Base-by-base conservation (phyloP, 1,140 invertebrate genomes). In the Eciton burchellii region DNA sequence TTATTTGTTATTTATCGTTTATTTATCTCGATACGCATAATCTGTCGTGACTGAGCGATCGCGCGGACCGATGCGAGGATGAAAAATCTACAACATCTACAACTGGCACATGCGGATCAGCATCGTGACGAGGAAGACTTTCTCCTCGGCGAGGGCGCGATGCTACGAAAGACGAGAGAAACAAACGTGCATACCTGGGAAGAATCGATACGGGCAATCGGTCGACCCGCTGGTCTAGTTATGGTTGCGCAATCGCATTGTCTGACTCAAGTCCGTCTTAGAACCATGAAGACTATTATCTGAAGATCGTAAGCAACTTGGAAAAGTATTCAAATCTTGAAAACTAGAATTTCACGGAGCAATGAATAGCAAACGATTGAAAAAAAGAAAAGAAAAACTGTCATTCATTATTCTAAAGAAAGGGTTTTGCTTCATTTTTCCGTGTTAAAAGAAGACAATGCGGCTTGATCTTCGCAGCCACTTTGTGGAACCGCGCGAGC, bases 91-190 rank as follows among this genome's bases (percentile, higher is more conserved):
- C 81, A 84, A 84, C 81, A 81, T 79, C 74, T 71, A 70, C 56
- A 81, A 45, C 57, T 43, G 41, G 49, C 26, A n/a, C 29, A 21
- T 19, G 73, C 74, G 11, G 35, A n/a, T 29, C 56, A 26, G 1
- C 21, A 29, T 87, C 86, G 86, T 87, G 86, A 87, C 85, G 47
- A 87, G 82, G 86, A 87, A 87, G 45, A 86, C 85, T 87, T 87
- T 87, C 85, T 87, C 84, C 81, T 43, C 35, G 43, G 56, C 26
- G 62, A 35, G 54, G 56, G 41, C 49, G 62, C 71, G 29, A 54
- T 56, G 54, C 9, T 29, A 54, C 54, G 52, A 76, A 63, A 52
- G 12, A 35, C 5, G 59, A 82, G 21, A 65, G n/a, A n/a, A n/a
- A 82, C 56, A 9, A 52, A 93, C 92, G 12, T 86, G 59, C 0